phyloP scores from a whole-genome alignment of 2,113 vertebrate genomes.

The Stigmatopora argus region DNA sequence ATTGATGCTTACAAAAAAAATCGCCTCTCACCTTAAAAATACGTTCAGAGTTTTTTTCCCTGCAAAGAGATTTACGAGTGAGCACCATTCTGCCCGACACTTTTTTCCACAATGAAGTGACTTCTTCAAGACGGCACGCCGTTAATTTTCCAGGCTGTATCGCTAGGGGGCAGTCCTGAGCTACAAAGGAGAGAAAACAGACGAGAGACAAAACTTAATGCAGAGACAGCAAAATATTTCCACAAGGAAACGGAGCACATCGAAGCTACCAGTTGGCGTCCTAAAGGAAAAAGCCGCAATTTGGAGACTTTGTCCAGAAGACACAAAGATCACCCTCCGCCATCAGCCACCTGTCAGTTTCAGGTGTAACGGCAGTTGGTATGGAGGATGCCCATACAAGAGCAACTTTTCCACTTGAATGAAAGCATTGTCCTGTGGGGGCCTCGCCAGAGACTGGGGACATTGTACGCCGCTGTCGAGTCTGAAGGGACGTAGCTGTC shows the following conservation, averaged over 20 bases:
- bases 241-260: neutral
- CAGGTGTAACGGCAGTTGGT: constrained; percentile 25
- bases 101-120: constrained; percentile 61
- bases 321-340: neutral
- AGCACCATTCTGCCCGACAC: constrained; percentile 27
- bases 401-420: constrained; percentile 37
- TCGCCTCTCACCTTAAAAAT: neutral
- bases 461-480: constrained; percentile 50
- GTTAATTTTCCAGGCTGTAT: neutral
- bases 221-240: constrained; percentile 18
- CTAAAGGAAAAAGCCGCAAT: neutral
- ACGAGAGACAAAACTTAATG: neutral
- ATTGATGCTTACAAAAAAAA: too few relatives aligned
- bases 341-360: constrained; percentile 15
- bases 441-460: constrained; percentile 44
- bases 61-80: neutral
- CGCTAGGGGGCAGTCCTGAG: constrained; percentile 74
- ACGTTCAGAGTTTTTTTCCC: neutral
- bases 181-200: constrained; percentile 37
- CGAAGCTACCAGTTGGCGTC: constrained; percentile 2
- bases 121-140: constrained; percentile 23
- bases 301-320: neutral
- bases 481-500: constrained; percentile 55
- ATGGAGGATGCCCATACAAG: neutral
- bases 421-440: constrained; percentile 43